Evolutionary conservation across 2,888 invertebrate species (phyloP).

Genomic region (Taphrorychus bicolor): DNA sequence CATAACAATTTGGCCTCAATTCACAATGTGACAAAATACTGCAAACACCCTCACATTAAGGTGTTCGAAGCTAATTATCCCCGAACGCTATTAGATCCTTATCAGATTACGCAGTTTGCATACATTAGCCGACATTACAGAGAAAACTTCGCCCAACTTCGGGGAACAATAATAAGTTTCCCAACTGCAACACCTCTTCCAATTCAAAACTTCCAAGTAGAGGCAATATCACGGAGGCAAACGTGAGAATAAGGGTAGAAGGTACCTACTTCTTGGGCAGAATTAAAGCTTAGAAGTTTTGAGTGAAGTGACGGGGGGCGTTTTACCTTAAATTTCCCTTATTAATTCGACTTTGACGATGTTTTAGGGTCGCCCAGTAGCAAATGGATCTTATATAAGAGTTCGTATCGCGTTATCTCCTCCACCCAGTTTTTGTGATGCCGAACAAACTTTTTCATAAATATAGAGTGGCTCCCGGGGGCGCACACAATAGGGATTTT

Average conservation of each 20-base stretch:
- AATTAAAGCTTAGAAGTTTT: background rate
- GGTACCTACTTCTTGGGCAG: background rate
- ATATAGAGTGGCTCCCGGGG: background rate
- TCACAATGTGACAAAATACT: too few species aligned
- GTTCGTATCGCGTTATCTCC: background rate
- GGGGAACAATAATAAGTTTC: constrained; percentile 11
- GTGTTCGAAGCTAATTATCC: constrained; percentile 1
- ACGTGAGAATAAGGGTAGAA: constrained; percentile 8
- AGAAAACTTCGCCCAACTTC: constrained; percentile 4
- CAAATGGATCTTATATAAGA: background rate
- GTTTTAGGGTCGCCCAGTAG: background rate
- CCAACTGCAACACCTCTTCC: constrained; percentile 24
- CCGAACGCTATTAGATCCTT: background rate
- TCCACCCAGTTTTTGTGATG: background rate
- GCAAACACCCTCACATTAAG: too few species aligned
- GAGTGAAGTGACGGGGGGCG: background rate
- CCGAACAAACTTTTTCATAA: background rate
- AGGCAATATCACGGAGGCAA: constrained; percentile 19
- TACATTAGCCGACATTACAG: constrained; percentile 8
- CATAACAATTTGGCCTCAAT: too few species aligned
- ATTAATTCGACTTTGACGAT: background rate
- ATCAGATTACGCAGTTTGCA: constrained; percentile 5
- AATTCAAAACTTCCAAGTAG: constrained; percentile 20
- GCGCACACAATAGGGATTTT: background rate
- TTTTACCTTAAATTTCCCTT: background rate